Percentiles rank a stretch among this genome's conserved stretches.
Conservation (phyloP, 1,140 invertebrate genomes). For the Hypsibius dujardini region DNA sequence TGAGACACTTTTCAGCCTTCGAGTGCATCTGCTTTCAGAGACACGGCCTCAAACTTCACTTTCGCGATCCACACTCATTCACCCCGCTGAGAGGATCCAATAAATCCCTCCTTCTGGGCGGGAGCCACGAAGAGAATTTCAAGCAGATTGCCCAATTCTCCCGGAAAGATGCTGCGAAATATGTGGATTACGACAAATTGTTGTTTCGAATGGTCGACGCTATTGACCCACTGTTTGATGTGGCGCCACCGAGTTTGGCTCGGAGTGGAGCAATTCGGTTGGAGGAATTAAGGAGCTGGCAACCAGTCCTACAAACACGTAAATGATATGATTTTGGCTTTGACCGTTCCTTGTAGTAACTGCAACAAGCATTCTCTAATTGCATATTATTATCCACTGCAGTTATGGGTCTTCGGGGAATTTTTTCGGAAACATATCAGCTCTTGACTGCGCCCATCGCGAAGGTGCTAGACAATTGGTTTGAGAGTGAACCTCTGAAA, state of each 20-base stretch:
- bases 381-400: too few species aligned
- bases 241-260: constrained; percentile 30
- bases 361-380: too few species aligned
- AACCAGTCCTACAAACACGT: too few species aligned
- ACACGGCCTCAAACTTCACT: constrained; percentile 38
- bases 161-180: constrained; percentile 38
- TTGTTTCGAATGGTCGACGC: constrained; percentile 35
- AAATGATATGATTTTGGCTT: too few species aligned
- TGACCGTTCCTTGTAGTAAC: too few species aligned
- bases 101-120: constrained; percentile 36
- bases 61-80: constrained; percentile 41
- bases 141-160: constrained; percentile 42
- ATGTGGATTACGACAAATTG: constrained; percentile 35
- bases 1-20: too few species aligned
- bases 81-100: constrained; percentile 37
- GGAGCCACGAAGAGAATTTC: constrained; percentile 32
- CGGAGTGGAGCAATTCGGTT: too few species aligned
- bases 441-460: constrained; percentile 40
- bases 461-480: constrained; percentile 41
- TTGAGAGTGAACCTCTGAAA: constrained; percentile 43
- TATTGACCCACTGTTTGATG: constrained; percentile 38
- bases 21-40: constrained; percentile 32
- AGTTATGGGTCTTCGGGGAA: constrained; percentile 22
- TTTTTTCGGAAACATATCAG: constrained; percentile 37
- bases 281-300: too few species aligned